Conservation (phyloP, 1,140 invertebrate genomes). For the Lepidurus packardi region DNA sequence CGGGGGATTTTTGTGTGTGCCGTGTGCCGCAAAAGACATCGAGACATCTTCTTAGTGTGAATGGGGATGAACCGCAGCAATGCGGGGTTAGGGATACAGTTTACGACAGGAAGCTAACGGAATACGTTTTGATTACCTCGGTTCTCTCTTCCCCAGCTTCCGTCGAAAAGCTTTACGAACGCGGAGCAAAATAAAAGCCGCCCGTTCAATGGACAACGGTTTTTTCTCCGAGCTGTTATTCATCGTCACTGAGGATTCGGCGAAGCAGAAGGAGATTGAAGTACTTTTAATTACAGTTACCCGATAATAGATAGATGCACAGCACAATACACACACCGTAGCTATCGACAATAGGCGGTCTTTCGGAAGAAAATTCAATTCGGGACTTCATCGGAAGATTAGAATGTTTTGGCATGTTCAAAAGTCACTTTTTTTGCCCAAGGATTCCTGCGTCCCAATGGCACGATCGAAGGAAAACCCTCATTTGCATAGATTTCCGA, state of each 20-base stretch:
- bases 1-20: neutral
- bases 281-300: constrained; percentile 4
- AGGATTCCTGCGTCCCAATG: no score
- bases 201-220: constrained; percentile 67
- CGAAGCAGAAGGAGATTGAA: neutral
- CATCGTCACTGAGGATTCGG: neutral
- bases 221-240: constrained; percentile 28
- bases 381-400: neutral
- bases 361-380: neutral
- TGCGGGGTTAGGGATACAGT: neutral
- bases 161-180: constrained; percentile 85
- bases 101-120: neutral
- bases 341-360: neutral
- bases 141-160: constrained; percentile 47
- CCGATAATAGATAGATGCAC: neutral
- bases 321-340: neutral
- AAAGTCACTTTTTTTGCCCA: neutral
- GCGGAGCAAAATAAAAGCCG: constrained; percentile 75
- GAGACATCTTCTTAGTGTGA: neutral
- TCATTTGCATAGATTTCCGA: no score
- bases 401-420: neutral
- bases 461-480: no score
- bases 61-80: neutral
- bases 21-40: neutral
- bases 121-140: constrained; percentile 20